These are phyloP conservation scores for Loris lydekkerianus DNA, from an alignment of 2,797 vertebrate species.

Conservation along the genomic window DNA sequence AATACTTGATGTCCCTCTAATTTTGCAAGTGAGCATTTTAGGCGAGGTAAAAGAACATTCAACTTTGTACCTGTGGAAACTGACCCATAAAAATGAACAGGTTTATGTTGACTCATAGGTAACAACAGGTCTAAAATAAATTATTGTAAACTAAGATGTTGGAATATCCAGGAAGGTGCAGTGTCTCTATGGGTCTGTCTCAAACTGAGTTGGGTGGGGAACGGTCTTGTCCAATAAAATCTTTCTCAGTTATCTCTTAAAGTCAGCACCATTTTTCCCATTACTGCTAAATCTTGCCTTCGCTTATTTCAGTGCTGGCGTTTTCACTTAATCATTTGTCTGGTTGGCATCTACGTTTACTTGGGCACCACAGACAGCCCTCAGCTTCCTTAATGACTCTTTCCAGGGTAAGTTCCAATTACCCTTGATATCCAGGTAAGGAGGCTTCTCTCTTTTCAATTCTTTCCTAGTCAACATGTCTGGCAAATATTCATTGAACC, in stretches of 20 bases:
- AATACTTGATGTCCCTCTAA: conserved; percentile 86
- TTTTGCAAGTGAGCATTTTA: conserved; percentile 86
- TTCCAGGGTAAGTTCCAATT: conserved; percentile 71
- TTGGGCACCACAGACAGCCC: conserved; percentile 70
- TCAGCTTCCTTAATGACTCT: conserved; percentile 74
- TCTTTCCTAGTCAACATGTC: conserved; percentile 69
- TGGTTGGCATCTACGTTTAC: conserved; percentile 81
- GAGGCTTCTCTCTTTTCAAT: conserved; percentile 75
- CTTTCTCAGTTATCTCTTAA: conserved; percentile 71
- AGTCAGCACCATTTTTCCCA: conserved; percentile 73
- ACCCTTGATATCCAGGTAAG: conserved; percentile 72
- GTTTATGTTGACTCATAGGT: conserved; percentile 79
- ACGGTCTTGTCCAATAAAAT: conserved; percentile 75
- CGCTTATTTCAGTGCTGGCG: conserved; percentile 81
- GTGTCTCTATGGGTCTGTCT: conserved; percentile 84
- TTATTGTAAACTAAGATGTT: conserved; percentile 81
- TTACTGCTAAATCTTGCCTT: conserved; percentile 74
- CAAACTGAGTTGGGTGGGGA: conserved; percentile 77
- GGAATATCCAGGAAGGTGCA: conserved; percentile 79
- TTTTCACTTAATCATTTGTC: conserved; percentile 79
- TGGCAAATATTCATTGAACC: conserved; percentile 73
- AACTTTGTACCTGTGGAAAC: conserved; percentile 85
- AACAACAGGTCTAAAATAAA: conserved; percentile 73
- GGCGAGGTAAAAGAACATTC: conserved; percentile 85
- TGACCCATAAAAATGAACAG: conserved; percentile 84